Evolutionary conservation across 2,888 invertebrate species (phyloP), one percentile per base, ranked within the genome.

Genomic region (Thereva nobilitata): DNA sequence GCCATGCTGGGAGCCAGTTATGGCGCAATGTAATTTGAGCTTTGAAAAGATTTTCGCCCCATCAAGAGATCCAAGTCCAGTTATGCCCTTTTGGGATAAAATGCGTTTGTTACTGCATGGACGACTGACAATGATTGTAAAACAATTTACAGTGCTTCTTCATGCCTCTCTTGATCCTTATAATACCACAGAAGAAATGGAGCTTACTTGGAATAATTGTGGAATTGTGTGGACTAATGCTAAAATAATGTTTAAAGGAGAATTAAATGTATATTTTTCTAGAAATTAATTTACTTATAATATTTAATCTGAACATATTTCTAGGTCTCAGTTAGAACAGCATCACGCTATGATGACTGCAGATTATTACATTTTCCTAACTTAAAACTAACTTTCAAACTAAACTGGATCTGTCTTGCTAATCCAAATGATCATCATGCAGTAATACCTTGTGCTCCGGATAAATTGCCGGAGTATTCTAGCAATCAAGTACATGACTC

Each of bases 181-280:
- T 81, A 99, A 99, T 78, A 95, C 95, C 4, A 98, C 98, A 0
- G 99, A 99, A 80, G 94, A 98, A 82, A 97, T 99, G 94, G 98
- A 99, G 80, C 85, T 97, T 71, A 93, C 94, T 0, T 99, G 98
- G 97, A 90, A 89, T 45, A 89, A 94, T 73, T 87, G 97, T 4
- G 90, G 92, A 41, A 88, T 99, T 76, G 96, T 98, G 75, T 98
- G 98, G 97, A 95, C 95, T 0, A 94, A 95, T 78, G 95, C 89
- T 0, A 93, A 92, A 80, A 90, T 95, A 67, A 89, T 94, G 57
- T 91, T 95, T 75, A 92, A 95, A 75, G 97, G 97, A 3, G 93
- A 97, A 76, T 82, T 99, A 68, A 94, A 96, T 80, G 93, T 98
- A 73, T 71, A 74, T 61, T 12, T 42, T 4, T 1, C 5, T 55